Base-by-base conservation (phyloP, 1,140 invertebrate species). In the Gerris buenoi region DNA sequence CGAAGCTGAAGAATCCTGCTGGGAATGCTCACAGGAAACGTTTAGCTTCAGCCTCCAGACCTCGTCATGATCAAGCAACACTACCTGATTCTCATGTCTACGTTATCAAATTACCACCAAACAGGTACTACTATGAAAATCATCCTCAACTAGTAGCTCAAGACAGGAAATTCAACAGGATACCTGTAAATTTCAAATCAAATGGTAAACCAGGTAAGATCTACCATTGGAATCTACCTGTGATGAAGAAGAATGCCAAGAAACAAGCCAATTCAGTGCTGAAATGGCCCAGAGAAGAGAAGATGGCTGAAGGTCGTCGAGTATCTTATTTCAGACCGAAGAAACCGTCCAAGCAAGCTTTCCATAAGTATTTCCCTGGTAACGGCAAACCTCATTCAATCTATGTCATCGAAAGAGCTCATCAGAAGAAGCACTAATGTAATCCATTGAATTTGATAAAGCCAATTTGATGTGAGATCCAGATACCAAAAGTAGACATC, bases 341-440 rank as follows among this genome's bases (percentile, higher is more conserved):
- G 1, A 78, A 78, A 64, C 75, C 77, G 56, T 58, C 69, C 25
- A 72, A 72, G 33, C 66, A 67, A 25, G 85, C 81, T 23, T 86
- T 89, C 71, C 83, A 85, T 71, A 90, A 90, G 72, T 88, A 88
- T 72, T 90, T 87, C 74, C 81, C 87, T 0, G 87, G 87, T 18
- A 90, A 90, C 70, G 89, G 89, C 27, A 90, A 89, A 73, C 88
- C 88, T 0, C 88, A 89, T 69, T 87, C 87, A 1, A 88, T 91
- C 74, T 91, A 90, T 75, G 85, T 91, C 0, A 87, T 91, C 71
- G 87, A 89, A 72, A 89, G 88, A 73, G 87, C 86, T 70, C n/a
- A n/a, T n/a, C n/a, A n/a, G n/a, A n/a, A n/a, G n/a, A n/a, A n/a
- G n/a, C n/a, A n/a, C n/a, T n/a, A n/a, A n/a, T n/a, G n/a, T n/a